Evolutionary conservation across 1,140 invertebrate genomes (phyloP).

Genomic region (Drosophila lacertosa): DNA sequence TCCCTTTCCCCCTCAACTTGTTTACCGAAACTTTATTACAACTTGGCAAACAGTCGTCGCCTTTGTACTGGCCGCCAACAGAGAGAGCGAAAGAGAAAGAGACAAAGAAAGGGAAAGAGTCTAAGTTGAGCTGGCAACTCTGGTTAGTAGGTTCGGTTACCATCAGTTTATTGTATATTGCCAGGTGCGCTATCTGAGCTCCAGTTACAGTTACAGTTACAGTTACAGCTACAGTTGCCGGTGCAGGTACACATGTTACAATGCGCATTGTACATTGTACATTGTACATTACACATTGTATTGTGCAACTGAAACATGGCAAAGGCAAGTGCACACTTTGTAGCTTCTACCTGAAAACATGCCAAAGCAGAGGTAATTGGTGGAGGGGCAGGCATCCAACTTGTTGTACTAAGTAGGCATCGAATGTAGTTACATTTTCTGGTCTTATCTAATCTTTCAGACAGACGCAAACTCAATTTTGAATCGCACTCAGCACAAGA

Average conservation of each 20-base stretch:
- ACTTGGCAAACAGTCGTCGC: constrained; percentile 80
- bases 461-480: too few relatives aligned
- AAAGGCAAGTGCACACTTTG: constrained; percentile 19
- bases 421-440: neutral
- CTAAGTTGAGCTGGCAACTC: neutral
- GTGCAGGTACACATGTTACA: too few relatives aligned
- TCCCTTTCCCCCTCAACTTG: constrained; percentile 40
- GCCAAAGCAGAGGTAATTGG: constrained; percentile 20
- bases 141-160: constrained; percentile 43
- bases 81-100: neutral
- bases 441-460: too few relatives aligned
- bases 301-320: constrained; percentile 38
- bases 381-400: neutral
- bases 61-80: constrained; percentile 57
- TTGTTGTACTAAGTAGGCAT: constrained; percentile 21
- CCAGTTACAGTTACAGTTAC: constrained; percentile 14
- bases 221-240: too few relatives aligned
- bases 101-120: neutral
- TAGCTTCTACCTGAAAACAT: constrained; percentile 7
- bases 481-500: too few relatives aligned
- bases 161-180: constrained; percentile 70
- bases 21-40: constrained; percentile 81
- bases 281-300: constrained; percentile 23
- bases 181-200: constrained; percentile 27
- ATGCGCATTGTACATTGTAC: constrained; percentile 13